Evolutionary conservation across 2,888 invertebrate genomes (phyloP).

Genomic region (Cheilosia urbana): DNA sequence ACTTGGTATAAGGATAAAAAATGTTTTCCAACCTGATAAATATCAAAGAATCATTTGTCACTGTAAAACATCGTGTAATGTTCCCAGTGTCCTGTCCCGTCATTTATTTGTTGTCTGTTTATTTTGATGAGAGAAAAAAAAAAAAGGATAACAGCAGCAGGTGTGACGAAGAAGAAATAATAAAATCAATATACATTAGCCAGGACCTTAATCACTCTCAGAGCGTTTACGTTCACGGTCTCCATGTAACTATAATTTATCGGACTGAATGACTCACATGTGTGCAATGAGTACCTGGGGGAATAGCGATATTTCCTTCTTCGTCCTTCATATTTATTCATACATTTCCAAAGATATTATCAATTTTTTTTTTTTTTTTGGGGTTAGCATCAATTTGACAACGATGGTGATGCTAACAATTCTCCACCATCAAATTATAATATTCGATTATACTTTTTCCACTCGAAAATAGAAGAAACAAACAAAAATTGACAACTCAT

Average conservation of each 20-base stretch:
- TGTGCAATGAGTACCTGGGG: constrained; percentile 4
- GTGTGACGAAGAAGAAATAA: constrained; percentile 32
- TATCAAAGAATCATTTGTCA: constrained; percentile 72
- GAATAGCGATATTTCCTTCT: background rate
- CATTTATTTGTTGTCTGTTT: constrained; percentile 13
- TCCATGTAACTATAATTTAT: constrained; percentile 4
- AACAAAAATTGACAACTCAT: no score
- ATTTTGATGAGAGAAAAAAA: constrained; percentile 43
- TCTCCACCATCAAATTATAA: constrained; percentile 48
- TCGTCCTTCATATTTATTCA: constrained; percentile 1
- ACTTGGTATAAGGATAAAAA: constrained; percentile 62
- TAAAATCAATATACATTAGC: constrained; percentile 56
- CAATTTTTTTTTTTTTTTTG: background rate
- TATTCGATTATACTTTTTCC: constrained; percentile 44
- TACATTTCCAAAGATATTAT: constrained; percentile 26
- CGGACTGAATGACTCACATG: constrained; percentile 6
- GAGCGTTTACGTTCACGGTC: constrained; percentile 3
- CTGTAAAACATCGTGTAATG: constrained; percentile 69
- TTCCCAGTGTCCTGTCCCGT: constrained; percentile 1
- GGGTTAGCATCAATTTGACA: constrained; percentile 44
- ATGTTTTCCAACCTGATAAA: constrained; percentile 62
- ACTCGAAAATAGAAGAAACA: background rate
- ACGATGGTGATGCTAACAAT: constrained; percentile 5
- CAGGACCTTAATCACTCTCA: constrained; percentile 43
- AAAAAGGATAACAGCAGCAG: constrained; percentile 46